Evolutionary conservation across 2,113 vertebrate genomes (phyloP).

Genomic region (Columba livia): DNA sequence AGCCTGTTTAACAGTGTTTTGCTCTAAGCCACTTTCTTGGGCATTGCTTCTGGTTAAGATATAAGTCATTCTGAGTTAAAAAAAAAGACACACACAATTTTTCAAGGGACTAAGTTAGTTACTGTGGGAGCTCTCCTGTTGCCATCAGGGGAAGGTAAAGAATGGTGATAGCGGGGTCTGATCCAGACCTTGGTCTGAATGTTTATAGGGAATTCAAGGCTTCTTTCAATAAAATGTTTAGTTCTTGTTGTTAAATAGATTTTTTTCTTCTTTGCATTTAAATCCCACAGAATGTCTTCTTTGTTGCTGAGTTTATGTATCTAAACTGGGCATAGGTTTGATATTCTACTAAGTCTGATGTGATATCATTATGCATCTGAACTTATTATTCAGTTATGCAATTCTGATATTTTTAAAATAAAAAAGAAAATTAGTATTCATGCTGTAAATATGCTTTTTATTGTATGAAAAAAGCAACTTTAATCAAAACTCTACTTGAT

Average conservation of each 20-base stretch:
- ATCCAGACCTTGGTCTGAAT: background rate
- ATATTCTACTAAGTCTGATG: background rate
- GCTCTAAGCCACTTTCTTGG: background rate
- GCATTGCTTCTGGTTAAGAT: background rate
- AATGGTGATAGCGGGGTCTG: background rate
- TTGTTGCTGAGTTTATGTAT: background rate
- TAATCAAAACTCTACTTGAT: too few species aligned
- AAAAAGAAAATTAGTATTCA: too few species aligned
- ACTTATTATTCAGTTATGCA: too few species aligned
- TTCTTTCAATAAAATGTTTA: background rate
- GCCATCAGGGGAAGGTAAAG: background rate
- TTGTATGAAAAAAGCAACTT: too few species aligned
- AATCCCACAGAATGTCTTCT: background rate
- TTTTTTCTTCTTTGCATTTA: background rate
- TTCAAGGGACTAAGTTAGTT: background rate
- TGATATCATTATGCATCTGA: background rate
- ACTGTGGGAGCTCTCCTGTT: background rate
- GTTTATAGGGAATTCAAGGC: background rate
- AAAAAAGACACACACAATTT: background rate
- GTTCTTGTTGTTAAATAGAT: background rate
- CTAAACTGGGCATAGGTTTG: background rate
- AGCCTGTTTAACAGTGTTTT: background rate
- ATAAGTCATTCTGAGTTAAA: background rate
- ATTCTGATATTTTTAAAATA: too few species aligned
- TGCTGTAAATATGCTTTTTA: too few species aligned